phyloP scores from a whole-genome alignment of 2,113 vertebrate species.

The Grallaria varia region DNA sequence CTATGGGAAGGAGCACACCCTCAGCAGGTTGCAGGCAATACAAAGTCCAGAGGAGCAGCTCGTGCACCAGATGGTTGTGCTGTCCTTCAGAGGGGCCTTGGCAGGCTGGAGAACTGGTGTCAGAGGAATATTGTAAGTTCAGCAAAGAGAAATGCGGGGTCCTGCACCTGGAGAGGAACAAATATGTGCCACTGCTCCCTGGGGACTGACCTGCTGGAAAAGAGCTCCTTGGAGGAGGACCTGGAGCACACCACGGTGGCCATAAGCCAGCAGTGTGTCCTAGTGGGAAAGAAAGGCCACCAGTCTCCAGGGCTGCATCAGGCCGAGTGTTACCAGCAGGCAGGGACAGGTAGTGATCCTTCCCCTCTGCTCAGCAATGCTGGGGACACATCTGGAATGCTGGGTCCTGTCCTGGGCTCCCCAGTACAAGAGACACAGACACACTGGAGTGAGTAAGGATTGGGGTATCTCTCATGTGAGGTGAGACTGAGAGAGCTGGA shows the following conservation, averaged over 20 bases:
- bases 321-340: neutral
- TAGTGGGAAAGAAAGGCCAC: neutral
- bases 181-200: neutral
- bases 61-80: neutral
- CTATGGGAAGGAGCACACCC: neutral
- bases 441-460: neutral
- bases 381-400: too few species aligned
- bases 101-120: neutral
- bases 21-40: neutral
- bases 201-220: neutral
- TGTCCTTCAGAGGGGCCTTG: neutral
- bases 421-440: neutral
- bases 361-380: neutral
- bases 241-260: neutral
- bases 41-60: neutral
- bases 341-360: rapidly evolving
- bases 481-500: neutral
- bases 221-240: neutral
- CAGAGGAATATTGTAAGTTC: neutral
- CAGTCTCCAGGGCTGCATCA: neutral
- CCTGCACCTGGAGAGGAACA: neutral
- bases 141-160: neutral
- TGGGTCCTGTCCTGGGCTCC: neutral
- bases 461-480: rapidly evolving
- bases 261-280: neutral